Percentiles rank a stretch among this genome's conserved stretches.
Conservation (phyloP, 2,113 vertebrate species). For the Cheirogaleus medius region DNA sequence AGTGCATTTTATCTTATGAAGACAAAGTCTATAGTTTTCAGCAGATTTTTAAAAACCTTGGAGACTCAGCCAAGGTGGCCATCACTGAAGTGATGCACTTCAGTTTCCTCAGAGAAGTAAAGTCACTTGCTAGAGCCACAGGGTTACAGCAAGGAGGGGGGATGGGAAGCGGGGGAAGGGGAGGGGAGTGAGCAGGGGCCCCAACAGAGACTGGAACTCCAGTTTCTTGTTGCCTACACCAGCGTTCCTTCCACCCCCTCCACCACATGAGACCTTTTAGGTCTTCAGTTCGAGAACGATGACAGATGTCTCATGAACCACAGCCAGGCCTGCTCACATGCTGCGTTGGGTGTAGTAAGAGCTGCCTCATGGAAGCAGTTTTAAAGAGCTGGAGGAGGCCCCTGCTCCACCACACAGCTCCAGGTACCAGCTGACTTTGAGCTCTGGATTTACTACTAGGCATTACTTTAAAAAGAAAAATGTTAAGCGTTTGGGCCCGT, state of each 20-base stretch:
- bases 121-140: not conserved
- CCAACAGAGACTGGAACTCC: not conserved
- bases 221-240: rapidly evolving
- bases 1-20: too few relatives aligned
- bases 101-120: not conserved
- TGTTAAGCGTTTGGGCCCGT: not conserved
- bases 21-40: not conserved
- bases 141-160: too few relatives aligned
- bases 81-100: not conserved
- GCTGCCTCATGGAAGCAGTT: not conserved
- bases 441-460: not conserved
- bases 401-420: not conserved
- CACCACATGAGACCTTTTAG: rapidly evolving
- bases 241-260: not conserved
- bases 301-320: not conserved
- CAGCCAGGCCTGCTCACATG: not conserved
- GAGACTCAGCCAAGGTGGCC: not conserved
- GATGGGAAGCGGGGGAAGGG: rapidly evolving
- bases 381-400: not conserved
- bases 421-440: not conserved
- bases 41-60: not conserved
- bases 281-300: not conserved
- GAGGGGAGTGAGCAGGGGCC: rapidly evolving
- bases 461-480: not conserved
- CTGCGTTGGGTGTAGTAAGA: rapidly evolving